Conservation (phyloP, 2,888 invertebrate species). For the Cylloceria caligata region DNA sequence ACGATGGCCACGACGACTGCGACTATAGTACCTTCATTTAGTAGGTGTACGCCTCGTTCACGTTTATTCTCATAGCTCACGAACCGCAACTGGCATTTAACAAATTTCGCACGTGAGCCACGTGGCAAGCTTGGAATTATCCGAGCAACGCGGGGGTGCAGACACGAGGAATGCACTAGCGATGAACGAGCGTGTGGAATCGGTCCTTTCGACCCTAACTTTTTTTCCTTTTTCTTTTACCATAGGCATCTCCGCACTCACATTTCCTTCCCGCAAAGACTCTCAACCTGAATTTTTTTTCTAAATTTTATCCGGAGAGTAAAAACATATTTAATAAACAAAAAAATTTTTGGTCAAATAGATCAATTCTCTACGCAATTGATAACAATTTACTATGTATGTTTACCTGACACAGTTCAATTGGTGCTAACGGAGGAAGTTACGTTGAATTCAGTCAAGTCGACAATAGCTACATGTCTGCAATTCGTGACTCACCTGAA, state of each 20-base stretch:
- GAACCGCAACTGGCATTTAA: slow-evolving; percentile 68
- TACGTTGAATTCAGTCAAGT: neutral
- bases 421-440: neutral
- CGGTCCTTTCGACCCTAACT: slow-evolving; percentile 21
- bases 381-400: neutral
- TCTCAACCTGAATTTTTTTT: no score
- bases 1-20: slow-evolving; percentile 43
- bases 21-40: slow-evolving; percentile 43
- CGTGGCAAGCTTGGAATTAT: slow-evolving; percentile 74
- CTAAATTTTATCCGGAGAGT: no score
- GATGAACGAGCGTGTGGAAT: slow-evolving; percentile 51
- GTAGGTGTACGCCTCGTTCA: slow-evolving; percentile 46
- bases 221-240: neutral
- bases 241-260: neutral
- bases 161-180: slow-evolving; percentile 53
- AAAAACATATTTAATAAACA: no score
- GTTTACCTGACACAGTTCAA: neutral
- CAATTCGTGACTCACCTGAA: slow-evolving; percentile 42
- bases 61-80: slow-evolving; percentile 53
- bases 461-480: neutral
- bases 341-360: neutral
- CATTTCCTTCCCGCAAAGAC: no score
- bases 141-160: slow-evolving; percentile 69
- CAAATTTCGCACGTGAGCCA: slow-evolving; percentile 78
- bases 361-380: neutral